Evolutionary conservation across 1,140 invertebrate species (phyloP).

Genomic region (Caenorhabditis briggsae): DNA sequence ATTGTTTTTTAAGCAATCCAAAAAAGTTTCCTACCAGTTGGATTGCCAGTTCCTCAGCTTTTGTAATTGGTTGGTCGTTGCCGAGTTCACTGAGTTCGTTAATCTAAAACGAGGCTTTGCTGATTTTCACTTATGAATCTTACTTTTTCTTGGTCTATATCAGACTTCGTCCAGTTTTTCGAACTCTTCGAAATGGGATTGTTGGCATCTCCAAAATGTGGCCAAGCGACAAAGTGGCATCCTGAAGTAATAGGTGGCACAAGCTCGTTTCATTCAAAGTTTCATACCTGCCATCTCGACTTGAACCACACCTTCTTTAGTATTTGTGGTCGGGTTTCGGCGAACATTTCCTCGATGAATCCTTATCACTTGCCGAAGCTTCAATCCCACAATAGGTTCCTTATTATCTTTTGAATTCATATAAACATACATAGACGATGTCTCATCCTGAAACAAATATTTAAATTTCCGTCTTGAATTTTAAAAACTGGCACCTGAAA

Average conservation of each 20-base stretch:
- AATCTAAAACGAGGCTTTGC: neutral
- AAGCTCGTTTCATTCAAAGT: neutral
- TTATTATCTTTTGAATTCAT: neutral
- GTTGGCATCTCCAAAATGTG: neutral
- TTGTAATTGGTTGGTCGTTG: no score
- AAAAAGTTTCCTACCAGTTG: no score
- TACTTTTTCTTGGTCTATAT: neutral
- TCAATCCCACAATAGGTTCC: neutral
- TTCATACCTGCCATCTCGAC: neutral
- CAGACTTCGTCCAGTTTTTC: neutral
- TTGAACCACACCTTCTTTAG: no score
- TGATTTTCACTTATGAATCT: neutral
- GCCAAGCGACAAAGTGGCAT: neutral
- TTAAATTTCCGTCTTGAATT: no score
- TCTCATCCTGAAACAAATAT: conserved; percentile 11
- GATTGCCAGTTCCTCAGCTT: no score
- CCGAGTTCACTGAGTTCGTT: neutral
- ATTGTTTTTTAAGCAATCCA: no score
- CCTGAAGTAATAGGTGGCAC: neutral
- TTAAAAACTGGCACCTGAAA: no score
- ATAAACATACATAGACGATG: neutral
- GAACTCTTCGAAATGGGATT: neutral
- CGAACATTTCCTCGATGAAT: neutral
- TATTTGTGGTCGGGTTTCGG: no score
- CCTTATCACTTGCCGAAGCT: conserved; percentile 8